These are phyloP conservation scores for Epizoanthus illoricatus DNA, from an alignment of 92 coral and sea anemone species.

Conservation along the genomic window DNA sequence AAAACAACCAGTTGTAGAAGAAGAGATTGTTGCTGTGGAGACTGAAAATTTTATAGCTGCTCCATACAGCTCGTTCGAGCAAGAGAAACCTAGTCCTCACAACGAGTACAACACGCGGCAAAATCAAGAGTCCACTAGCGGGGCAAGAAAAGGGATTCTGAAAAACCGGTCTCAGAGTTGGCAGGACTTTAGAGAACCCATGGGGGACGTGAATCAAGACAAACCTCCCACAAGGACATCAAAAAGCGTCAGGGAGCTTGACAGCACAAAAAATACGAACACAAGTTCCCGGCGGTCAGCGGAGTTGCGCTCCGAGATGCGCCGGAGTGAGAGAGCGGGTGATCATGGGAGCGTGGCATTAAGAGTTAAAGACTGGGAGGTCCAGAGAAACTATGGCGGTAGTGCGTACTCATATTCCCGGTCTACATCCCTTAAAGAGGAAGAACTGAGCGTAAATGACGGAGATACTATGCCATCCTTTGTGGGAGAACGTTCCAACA, in stretches of 20 bases:
- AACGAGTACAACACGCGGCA: not conserved
- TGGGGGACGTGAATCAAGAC: not conserved
- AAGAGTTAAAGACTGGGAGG: slow-evolving; percentile 35
- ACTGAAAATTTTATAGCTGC: not conserved
- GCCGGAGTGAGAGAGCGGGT: slow-evolving; percentile 23
- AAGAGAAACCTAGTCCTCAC: not conserved
- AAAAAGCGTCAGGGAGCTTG: slow-evolving; percentile 14
- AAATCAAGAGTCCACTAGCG: not conserved
- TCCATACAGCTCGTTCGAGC: not conserved
- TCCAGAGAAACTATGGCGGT: not conserved
- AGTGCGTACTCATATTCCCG: slow-evolving; percentile 2
- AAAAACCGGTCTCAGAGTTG: slow-evolving; percentile 28
- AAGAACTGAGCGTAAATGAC: not conserved
- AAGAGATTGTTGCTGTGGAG: not conserved
- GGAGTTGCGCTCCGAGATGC: slow-evolving; percentile 34
- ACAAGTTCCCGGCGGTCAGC: not conserved
- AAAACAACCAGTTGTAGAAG: slow-evolving; percentile 20
- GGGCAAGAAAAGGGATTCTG: slow-evolving; percentile 6
- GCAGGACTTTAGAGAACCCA: not conserved
- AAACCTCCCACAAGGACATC: not conserved
- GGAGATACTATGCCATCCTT: not conserved
- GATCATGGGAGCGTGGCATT: slow-evolving; percentile 33
- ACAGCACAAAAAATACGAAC: not conserved
- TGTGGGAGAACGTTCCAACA: slow-evolving; percentile 13
- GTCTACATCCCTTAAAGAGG: slow-evolving; percentile 22